These are phyloP conservation scores for Hyles vespertilio DNA, from an alignment of 1,140 invertebrate genomes.

Conservation along the genomic window DNA sequence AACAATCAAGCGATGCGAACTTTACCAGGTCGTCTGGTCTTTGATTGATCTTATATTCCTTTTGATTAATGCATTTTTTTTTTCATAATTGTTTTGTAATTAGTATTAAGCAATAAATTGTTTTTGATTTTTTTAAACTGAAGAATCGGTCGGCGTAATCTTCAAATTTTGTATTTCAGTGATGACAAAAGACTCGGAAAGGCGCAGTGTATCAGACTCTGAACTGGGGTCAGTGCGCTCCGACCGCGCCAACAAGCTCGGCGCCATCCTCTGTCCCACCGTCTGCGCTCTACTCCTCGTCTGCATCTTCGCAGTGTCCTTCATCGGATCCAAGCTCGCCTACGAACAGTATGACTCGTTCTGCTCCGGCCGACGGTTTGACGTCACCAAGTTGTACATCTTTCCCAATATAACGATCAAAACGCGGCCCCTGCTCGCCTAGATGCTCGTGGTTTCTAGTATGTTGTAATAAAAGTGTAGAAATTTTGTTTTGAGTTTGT, in stretches of 20 bases:
- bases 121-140: no score
- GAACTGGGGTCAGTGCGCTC: constrained; percentile 35
- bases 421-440: background rate
- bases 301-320: constrained; percentile 39
- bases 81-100: no score
- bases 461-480: background rate
- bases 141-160: no score
- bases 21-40: no score
- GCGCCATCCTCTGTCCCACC: constrained; percentile 51
- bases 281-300: constrained; percentile 49
- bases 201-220: constrained; percentile 35
- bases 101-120: no score
- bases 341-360: constrained; percentile 47
- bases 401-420: constrained; percentile 28
- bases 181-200: constrained; percentile 43
- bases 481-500: background rate
- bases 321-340: constrained; percentile 42
- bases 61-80: no score
- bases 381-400: constrained; percentile 35
- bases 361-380: constrained; percentile 23
- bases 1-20: no score
- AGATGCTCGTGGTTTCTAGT: background rate
- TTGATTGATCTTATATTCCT: no score
- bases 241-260: constrained; percentile 32
- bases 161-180: constrained; percentile 20